Percentiles rank a stretch among this genome's conserved stretches.
Conservation (phyloP, 2,113 vertebrate genomes). For the Tachycineta bicolor region DNA sequence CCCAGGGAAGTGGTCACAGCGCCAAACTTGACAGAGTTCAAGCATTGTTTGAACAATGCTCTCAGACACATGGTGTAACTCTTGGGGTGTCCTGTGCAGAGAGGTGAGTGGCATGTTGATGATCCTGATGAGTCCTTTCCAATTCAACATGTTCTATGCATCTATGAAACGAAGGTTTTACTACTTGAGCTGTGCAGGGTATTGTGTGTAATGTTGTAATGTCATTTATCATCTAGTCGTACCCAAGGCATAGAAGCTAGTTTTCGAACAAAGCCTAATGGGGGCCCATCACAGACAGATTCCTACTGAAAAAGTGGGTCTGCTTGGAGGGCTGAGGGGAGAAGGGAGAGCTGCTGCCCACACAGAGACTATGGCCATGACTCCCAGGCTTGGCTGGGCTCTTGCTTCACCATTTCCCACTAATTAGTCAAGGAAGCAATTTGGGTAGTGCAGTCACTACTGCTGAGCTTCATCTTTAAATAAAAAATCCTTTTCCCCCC, state of each 20-base stretch:
- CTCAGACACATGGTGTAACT: not conserved
- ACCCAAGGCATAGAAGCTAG: not conserved
- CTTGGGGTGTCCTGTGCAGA: not conserved
- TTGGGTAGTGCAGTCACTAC: not conserved
- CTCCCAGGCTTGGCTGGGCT: not conserved
- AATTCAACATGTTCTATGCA: not conserved
- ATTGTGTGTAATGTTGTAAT: not conserved
- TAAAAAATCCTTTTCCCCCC: not conserved
- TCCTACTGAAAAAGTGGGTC: not conserved
- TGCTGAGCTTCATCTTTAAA: not conserved
- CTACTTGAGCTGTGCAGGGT: not conserved
- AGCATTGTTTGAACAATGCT: not conserved
- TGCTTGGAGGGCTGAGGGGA: not conserved
- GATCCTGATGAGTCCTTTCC: not conserved
- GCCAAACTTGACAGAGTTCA: not conserved
- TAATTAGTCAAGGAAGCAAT: not conserved
- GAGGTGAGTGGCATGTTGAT: not conserved
- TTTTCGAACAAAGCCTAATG: not conserved
- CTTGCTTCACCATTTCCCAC: not conserved
- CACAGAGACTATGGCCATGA: accelerated
- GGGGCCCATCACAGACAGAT: not conserved
- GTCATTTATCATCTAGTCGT: accelerated
- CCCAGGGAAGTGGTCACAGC: not conserved
- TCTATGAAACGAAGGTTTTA: not conserved
- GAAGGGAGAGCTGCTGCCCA: not conserved